Base-by-base conservation (phyloP, 2,888 invertebrate species). In the Drosophila yooni region DNA sequence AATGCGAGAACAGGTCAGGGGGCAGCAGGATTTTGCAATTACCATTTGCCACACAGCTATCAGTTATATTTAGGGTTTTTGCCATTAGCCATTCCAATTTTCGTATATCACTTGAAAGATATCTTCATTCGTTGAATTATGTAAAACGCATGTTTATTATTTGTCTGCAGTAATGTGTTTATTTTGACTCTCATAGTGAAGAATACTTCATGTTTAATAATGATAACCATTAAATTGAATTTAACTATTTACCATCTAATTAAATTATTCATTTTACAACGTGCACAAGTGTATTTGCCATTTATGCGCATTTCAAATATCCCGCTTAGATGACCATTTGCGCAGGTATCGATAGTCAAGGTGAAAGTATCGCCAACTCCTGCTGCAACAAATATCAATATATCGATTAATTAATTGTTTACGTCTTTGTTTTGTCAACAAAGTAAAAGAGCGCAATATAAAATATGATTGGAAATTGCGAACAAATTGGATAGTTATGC, bases 1-100 rank as follows among this genome's bases (percentile, higher is more conserved):
- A 13, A 11, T 29, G 6, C 21, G 33, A 40, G 57, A 58, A 52
- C 21, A 38, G 71, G 57, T 66, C 66, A 57, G 13, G 66, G 66
- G 46, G 66, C 57, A 61, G 34, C 18, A 29, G 51, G 29, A 51
- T 11, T 36, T 58, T 13, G 36, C 51, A 18, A 25, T 21, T 54
- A 18, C 36, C 36, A 33, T 46, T 21, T 52, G 52, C 31, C n/a
- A 33, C 21, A 43, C 43, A 31, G 38, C 27, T 29, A 34, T 56
- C 36, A 54, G 27, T 65, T 56, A n/a, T 13, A 8, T 40, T 31
- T 38, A 38, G 13, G 13, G 33, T 29, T 62, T 25, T 8, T 8
- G 25, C 46, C 46, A 46, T 15, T 8, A 21, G 25, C 21, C 25
- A 7, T 21, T 46, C 3, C 13, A 46, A 21, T 21, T 21, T 21